Conservation (phyloP, 2,888 invertebrate genomes). For the Ochropleura leucogaster region DNA sequence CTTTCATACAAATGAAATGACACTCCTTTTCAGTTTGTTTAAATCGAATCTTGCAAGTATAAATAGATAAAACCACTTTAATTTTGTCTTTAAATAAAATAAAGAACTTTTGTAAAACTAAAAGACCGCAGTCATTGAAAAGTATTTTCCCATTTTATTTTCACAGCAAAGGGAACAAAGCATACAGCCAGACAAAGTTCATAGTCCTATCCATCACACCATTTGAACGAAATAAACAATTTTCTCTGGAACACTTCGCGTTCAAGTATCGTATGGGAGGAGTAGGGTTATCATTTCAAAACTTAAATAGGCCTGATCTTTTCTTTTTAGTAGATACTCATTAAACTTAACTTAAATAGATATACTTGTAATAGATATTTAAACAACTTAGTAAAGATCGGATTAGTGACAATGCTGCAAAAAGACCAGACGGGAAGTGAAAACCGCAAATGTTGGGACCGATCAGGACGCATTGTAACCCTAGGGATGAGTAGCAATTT, state of each 20-base stretch:
- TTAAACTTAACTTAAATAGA: not conserved
- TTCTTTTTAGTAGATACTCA: not conserved
- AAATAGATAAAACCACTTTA: not conserved
- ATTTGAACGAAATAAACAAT: conserved; percentile 58
- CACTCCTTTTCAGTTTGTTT: conserved; percentile 5
- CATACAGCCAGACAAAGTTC: conserved; percentile 1
- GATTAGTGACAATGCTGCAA: not conserved
- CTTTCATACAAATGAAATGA: not conserved
- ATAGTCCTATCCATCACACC: conserved; percentile 12
- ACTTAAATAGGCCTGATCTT: not conserved
- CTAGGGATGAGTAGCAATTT: conserved; percentile 57
- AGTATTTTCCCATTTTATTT: conserved; percentile 7
- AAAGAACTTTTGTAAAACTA: not conserved
- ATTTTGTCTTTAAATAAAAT: not conserved
- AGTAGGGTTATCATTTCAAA: conserved; percentile 34
- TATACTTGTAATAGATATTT: not conserved
- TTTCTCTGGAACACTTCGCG: conserved; percentile 34
- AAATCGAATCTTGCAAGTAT: conserved; percentile 3
- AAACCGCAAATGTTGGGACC: not conserved
- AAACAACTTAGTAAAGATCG: not conserved
- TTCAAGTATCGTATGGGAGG: conserved; percentile 9
- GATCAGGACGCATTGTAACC: not conserved
- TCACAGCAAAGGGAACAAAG: conserved; percentile 15
- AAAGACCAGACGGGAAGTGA: too few relatives aligned
- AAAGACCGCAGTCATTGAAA: not conserved